Conservation (phyloP, 1,140 invertebrate species). For the Globodera ellingtonae region DNA sequence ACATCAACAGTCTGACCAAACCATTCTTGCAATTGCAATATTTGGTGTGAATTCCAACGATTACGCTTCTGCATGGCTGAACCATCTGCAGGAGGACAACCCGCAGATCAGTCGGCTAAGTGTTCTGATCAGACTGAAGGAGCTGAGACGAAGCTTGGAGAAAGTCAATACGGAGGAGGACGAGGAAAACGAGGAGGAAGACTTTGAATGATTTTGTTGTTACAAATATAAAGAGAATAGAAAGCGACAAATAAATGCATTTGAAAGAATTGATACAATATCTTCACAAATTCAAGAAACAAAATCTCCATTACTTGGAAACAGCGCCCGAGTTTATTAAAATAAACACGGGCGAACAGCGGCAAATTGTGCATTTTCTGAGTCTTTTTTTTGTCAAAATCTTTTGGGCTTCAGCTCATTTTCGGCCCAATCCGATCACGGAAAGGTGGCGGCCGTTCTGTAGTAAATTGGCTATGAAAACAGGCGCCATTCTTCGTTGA, state of each 20-base stretch:
- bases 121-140: slow-evolving; percentile 25
- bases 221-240: too few relatives aligned
- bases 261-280: too few relatives aligned
- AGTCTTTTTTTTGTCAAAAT: not conserved
- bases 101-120: slow-evolving; percentile 4
- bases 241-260: too few relatives aligned
- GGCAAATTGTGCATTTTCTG: too few relatives aligned
- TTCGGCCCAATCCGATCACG: not conserved
- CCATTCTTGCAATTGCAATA: slow-evolving; percentile 81
- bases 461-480: not conserved
- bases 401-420: not conserved
- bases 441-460: slow-evolving; percentile 10
- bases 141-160: slow-evolving; percentile 2
- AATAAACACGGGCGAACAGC: too few relatives aligned
- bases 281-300: too few relatives aligned
- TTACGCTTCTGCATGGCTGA: slow-evolving; percentile 82
- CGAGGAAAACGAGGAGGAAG: not conserved
- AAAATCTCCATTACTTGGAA: too few relatives aligned
- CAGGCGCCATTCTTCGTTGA: not conserved
- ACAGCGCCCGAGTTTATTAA: too few relatives aligned
- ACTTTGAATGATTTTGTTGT: not conserved
- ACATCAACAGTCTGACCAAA: slow-evolving; percentile 91
- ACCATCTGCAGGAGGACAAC: slow-evolving; percentile 22
- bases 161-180: not conserved
- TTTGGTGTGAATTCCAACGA: slow-evolving; percentile 79